These are phyloP conservation scores for Heterohyrax brucei DNA, from an alignment of 2,797 vertebrate species.

Conservation along the genomic window DNA sequence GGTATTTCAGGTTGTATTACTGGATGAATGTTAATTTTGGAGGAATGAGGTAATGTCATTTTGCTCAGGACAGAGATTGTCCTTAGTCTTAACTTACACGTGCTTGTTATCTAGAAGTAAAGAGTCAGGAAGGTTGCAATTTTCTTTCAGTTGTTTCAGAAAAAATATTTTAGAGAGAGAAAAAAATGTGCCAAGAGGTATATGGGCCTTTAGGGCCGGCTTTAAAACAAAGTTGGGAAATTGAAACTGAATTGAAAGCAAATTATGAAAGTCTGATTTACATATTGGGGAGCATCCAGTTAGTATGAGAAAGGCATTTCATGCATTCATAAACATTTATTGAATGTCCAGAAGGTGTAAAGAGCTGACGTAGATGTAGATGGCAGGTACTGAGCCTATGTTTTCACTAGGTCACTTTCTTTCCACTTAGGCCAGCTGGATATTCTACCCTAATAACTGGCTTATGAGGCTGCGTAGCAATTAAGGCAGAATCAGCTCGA, in stretches of 20 bases:
- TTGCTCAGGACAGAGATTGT: not conserved
- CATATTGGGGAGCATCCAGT: not conserved
- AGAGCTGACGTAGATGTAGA: not conserved
- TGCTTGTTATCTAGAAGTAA: not conserved
- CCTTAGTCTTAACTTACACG: not conserved
- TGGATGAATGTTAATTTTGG: not conserved
- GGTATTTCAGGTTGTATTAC: not conserved
- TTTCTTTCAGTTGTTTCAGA: constrained; percentile 6
- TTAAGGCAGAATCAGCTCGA: not conserved
- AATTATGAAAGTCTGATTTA: not conserved
- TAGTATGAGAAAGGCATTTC: not conserved
- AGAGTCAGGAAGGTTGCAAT: constrained; percentile 1
- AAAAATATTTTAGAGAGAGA: not conserved
- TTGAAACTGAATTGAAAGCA: not conserved
- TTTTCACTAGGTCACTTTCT: not conserved
- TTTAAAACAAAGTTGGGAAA: constrained; percentile 36
- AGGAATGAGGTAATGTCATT: not conserved
- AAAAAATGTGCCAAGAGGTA: not conserved
- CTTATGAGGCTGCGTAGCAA: not conserved
- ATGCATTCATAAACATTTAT: not conserved
- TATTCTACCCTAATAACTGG: not conserved
- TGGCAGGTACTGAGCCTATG: not conserved
- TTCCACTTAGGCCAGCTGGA: not conserved
- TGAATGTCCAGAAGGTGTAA: not conserved
- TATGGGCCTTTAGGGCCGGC: not conserved